Evolutionary conservation across 2,797 vertebrate genomes (phyloP).

Genomic region (Tapera naevia): DNA sequence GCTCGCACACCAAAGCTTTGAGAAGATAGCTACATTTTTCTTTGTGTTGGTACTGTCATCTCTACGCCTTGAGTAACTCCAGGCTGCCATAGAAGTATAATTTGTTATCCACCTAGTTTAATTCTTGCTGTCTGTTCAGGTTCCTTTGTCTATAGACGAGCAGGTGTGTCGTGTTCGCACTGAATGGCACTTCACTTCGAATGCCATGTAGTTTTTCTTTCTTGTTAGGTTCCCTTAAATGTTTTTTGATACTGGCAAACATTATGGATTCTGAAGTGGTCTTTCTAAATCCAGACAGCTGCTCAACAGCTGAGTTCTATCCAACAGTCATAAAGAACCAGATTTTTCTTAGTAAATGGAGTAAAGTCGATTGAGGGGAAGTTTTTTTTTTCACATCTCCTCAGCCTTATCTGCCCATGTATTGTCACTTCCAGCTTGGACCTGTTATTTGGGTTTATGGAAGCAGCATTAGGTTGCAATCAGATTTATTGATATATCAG

Average conservation of each 20-base stretch:
- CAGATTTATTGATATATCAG: background rate
- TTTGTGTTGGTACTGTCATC: background rate
- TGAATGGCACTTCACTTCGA: background rate
- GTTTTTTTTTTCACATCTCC: background rate
- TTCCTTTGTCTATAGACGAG: background rate
- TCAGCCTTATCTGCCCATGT: background rate
- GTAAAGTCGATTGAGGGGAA: background rate
- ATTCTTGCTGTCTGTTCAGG: background rate
- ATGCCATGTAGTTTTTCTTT: background rate
- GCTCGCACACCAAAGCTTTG: background rate
- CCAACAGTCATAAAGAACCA: background rate
- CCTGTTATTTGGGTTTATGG: background rate
- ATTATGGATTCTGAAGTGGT: background rate
- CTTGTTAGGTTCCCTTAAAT: background rate
- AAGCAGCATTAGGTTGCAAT: background rate
- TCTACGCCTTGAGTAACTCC: background rate
- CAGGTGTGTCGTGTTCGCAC: background rate
- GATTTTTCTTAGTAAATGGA: background rate
- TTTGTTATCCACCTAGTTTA: background rate
- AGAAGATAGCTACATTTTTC: background rate
- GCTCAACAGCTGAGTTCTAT: background rate
- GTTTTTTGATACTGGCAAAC: background rate
- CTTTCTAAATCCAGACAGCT: background rate
- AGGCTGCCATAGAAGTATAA: background rate
- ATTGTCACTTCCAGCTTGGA: background rate